A percentile compares a stretch with the other conserved stretches of the same genome.
Evolutionary conservation across 2,888 invertebrate species (phyloP).

Genomic region (Dryomyza anilis): DNA sequence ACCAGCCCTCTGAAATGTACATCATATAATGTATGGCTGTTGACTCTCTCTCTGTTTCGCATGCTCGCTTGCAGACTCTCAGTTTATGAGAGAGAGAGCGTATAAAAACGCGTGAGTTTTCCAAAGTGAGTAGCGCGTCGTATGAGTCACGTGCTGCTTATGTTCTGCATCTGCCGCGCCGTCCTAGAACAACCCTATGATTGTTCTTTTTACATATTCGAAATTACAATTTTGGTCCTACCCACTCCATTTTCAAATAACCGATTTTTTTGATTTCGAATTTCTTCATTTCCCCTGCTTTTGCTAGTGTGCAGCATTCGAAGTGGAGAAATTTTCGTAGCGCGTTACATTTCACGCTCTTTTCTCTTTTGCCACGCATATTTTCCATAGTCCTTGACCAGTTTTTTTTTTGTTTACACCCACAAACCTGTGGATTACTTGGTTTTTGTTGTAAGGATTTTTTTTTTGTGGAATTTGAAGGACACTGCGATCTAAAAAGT

Average conservation of each 20-base stretch:
- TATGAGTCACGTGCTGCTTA: constrained; percentile 5
- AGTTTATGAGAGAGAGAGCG: neutral
- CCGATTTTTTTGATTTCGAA: constrained; percentile 17
- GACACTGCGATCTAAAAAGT: neutral
- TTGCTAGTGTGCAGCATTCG: constrained; percentile 5
- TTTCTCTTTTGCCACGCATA: constrained; percentile 28
- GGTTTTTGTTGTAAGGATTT: neutral
- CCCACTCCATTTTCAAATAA: neutral
- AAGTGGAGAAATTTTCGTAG: constrained; percentile 1
- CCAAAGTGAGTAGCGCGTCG: neutral
- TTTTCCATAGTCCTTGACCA: constrained; percentile 51
- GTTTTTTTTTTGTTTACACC: constrained; percentile 38
- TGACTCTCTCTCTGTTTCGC: constrained; percentile 8
- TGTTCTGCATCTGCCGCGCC: neutral
- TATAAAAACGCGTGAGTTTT: constrained; percentile 1
- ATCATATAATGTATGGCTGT: constrained; percentile 1
- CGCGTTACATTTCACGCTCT: constrained; percentile 2
- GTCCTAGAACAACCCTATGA: too few species aligned
- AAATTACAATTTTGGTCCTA: neutral
- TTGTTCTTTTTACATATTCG: neutral
- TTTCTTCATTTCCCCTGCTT: neutral
- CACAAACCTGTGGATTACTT: constrained; percentile 10
- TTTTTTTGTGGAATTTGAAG: neutral
- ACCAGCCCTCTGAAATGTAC: neutral
- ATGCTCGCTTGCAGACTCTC: constrained; percentile 14